Evolutionary conservation across 2,888 invertebrate genomes (phyloP).

Genomic region (Dolichopus griseipennis): DNA sequence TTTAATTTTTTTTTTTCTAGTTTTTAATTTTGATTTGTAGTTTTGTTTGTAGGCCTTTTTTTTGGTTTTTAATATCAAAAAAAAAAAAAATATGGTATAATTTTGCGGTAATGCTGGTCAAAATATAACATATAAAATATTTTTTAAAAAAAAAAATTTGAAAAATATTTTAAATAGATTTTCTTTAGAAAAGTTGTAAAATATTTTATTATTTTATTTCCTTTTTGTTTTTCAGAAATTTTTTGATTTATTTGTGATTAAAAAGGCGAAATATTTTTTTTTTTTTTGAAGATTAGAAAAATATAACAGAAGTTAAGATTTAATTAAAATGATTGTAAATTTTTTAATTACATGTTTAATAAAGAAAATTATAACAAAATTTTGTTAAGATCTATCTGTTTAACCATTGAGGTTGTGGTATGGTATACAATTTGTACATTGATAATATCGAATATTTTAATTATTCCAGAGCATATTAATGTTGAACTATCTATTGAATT

Average conservation of each 20-base stretch:
- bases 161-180: neutral
- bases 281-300: too few species aligned
- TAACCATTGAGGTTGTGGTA: too few species aligned
- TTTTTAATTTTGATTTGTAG: neutral
- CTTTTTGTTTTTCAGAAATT: neutral
- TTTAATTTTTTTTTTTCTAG: neutral
- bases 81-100: neutral
- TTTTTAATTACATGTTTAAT: too few species aligned
- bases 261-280: too few species aligned
- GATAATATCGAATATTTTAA: too few species aligned
- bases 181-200: neutral
- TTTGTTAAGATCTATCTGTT: too few species aligned
- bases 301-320: too few species aligned
- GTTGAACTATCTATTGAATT: too few species aligned
- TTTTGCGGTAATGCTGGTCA: constrained; percentile 6
- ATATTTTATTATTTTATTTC: neutral
- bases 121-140: neutral
- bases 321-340: too few species aligned
- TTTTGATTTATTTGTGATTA: neutral
- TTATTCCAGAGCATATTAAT: too few species aligned
- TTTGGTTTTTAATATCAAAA: neutral
- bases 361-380: too few species aligned
- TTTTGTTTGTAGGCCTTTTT: neutral
- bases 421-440: too few species aligned
- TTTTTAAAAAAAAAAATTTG: neutral